These are phyloP conservation scores for Neoseiulus cucumeris DNA, from an alignment of 1,140 invertebrate genomes.

Conservation along the genomic window DNA sequence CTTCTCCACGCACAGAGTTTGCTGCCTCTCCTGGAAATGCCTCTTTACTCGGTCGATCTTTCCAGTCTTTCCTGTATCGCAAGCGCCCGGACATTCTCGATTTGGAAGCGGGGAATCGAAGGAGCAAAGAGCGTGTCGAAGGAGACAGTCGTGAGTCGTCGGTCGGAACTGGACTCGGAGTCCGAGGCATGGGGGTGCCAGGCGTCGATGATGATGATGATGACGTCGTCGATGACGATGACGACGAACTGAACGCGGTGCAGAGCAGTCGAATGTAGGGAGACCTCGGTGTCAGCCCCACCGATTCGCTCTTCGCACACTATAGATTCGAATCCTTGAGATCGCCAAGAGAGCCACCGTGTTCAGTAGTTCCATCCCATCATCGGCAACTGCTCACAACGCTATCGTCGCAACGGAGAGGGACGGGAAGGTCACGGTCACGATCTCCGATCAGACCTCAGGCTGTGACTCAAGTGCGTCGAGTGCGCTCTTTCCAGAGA, in stretches of 20 bases:
- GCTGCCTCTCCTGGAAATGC: neutral
- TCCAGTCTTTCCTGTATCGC: conserved; percentile 6
- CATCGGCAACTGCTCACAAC: neutral
- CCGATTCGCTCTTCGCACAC: neutral
- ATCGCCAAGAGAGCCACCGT: neutral
- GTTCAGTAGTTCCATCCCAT: neutral
- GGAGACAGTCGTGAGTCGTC: neutral
- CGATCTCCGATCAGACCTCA: neutral
- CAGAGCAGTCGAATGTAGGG: conserved; percentile 10
- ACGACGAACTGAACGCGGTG: neutral
- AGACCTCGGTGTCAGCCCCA: neutral
- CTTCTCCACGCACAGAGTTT: neutral
- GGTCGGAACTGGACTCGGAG: neutral
- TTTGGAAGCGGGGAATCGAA: neutral
- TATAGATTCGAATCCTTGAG: neutral
- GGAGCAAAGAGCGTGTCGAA: neutral
- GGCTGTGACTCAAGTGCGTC: neutral
- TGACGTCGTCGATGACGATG: neutral
- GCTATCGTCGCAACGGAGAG: neutral
- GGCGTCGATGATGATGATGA: neutral
- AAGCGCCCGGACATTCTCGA: conserved; percentile 1
- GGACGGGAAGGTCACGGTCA: neutral
- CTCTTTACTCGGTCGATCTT: neutral
- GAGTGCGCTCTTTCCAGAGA: neutral
- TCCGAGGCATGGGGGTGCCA: neutral